Evolutionary conservation across 2,888 invertebrate genomes (phyloP), one percentile per base, ranked within the genome.

Genomic region (Rotaria macrura): DNA sequence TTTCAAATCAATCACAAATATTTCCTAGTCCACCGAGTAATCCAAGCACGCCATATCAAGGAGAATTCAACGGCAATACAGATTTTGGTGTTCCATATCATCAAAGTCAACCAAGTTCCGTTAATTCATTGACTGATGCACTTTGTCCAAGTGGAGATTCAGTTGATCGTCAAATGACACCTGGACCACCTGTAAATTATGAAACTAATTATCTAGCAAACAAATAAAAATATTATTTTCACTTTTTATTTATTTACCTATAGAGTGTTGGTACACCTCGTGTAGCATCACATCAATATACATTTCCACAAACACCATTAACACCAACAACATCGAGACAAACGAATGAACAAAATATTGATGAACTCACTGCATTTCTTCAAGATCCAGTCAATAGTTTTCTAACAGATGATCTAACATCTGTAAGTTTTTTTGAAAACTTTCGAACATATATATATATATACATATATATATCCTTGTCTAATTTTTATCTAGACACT

Each of bases 401-500:
- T 79, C 20, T 79, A n/a, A 79, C 79, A 25, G 79, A 79, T n/a
- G 79, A 79, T 14, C 23, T 79, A 38, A 79, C 79, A 43, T 79
- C 79, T 23, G 79, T 79, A 79, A 43, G 43, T 43, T 43, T 25
- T 6, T 10, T 7, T 17, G 10, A 12, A 25, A 17, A 17, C 3
- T 49, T 49, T 49, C 14, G 49, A 49, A 12, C 49, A 14, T 49
- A 12, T 14, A 7, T 49, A 49, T 49, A 49, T 49, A 14, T 49
- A 49, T 52, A 52, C 3, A 47, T 47, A 47, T 10, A 47, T 40
- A 0, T 40, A 7, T 74, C 23, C 6, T 79, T 25, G 47, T 47
- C 5, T 47, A 14, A 47, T 47, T 40, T 12, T 79, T 25, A 25
- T 79, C n/a, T 79, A 79, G 79, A 43, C 40, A 10, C 43, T 79